A percentile compares a stretch with the other conserved stretches of the same genome.
Evolutionary conservation across 2,888 invertebrate species (phyloP).

Genomic region (Yponomeuta malinellus): DNA sequence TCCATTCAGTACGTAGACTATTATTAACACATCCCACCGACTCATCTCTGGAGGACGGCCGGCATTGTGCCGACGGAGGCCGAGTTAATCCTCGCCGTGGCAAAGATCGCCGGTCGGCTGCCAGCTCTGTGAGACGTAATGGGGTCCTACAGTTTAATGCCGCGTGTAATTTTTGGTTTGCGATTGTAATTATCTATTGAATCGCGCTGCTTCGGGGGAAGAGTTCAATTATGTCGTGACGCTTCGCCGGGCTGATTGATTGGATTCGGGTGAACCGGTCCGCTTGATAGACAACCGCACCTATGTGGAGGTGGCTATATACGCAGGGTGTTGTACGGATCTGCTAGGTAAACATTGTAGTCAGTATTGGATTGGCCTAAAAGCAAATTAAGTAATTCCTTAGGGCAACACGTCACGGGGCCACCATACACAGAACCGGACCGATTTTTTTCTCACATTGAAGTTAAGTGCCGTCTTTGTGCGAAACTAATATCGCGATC

Average conservation of each 20-base stretch:
- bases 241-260: slow-evolving; percentile 66
- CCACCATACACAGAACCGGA: too few relatives aligned
- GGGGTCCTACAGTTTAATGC: slow-evolving; percentile 67
- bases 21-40: slow-evolving; percentile 61
- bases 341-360: too few relatives aligned
- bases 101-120: slow-evolving; percentile 66
- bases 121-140: slow-evolving; percentile 66
- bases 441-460: too few relatives aligned
- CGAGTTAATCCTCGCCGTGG: slow-evolving; percentile 64
- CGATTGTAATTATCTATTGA: slow-evolving; percentile 72
- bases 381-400: too few relatives aligned
- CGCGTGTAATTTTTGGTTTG: slow-evolving; percentile 73
- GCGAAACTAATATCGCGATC: too few relatives aligned
- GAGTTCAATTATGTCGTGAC: slow-evolving; percentile 68
- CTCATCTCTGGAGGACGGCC: slow-evolving; percentile 48
- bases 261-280: slow-evolving; percentile 56
- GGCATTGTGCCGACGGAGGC: slow-evolving; percentile 53
- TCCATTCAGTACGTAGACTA: slow-evolving; percentile 67
- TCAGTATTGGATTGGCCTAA: too few relatives aligned
- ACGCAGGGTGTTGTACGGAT: too few relatives aligned
- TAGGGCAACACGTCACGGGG: too few relatives aligned
- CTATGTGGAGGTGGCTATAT: neutral
- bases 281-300: slow-evolving; percentile 52
- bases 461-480: too few relatives aligned
- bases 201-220: slow-evolving; percentile 58